Base-by-base conservation (phyloP, 2,888 invertebrate species). In the Cheilosia vernalis region DNA sequence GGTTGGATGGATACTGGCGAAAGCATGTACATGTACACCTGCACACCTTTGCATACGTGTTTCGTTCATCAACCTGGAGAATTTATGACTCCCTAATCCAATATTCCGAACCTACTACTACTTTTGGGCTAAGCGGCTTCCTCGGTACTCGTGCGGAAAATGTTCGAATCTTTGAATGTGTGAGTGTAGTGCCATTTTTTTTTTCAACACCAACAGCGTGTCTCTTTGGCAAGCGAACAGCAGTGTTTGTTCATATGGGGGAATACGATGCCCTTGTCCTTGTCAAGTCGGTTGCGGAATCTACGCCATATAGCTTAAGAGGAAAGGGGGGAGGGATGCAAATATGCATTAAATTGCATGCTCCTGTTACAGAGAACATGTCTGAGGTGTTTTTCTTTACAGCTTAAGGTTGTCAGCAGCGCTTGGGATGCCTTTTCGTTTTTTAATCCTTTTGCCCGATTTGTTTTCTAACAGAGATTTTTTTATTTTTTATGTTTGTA, bases 41-140 rank as follows among this genome's bases (percentile, higher is more conserved):
- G 42, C 53, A 70, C 55, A 55, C 24, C 53, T n/a, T 66, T 27
- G 33, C 30, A 60, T 27, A 66, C 63, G 66, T 74, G 79, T 64
- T 69, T 21, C 56, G 79, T 80, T 79, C 74, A 72, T 51, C 72
- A 82, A 51, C 67, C 30, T 66, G 17, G 49, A 44, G 73, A 73
- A 84, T 84, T 79, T 79, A 69, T 74, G 73, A 79, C 83, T 83
- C 49, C n/a, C 79, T 84, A 79, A 84, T 79, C 83, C 79, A 84
- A 84, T 84, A 74, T 84, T 84, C 69, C 30, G 44, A 40, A 69
- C 44, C 63, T 61, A 63, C 51, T 40, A 44, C 37, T n/a, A 33
- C 70, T 24, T 30, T 56, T 30, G 63, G 40, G 40, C 9, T 47
- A 42, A 60, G 64, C 33, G 30, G 66, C 64, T 37, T 64, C 21